Evolutionary conservation across 2,113 vertebrate species (phyloP).

Genomic region (Perca fluviatilis): DNA sequence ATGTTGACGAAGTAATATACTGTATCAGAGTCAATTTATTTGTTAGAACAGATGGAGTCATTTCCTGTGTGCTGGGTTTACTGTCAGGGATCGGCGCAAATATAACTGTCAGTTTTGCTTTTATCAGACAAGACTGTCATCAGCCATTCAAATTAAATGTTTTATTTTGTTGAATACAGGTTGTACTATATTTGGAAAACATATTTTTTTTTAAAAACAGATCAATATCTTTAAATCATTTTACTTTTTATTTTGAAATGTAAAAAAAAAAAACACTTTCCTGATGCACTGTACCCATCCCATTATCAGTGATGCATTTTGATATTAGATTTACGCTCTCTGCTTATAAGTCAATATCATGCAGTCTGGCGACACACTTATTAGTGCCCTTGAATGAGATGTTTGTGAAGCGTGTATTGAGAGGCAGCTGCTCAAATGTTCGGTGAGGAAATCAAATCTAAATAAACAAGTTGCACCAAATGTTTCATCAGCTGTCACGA

Average conservation of each 20-base stretch:
- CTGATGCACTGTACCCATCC: neutral
- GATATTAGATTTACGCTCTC: conserved; percentile 12
- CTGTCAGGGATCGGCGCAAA: too few relatives aligned
- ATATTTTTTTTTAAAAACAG: neutral
- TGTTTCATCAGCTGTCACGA: conserved; percentile 75
- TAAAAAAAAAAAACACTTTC: neutral
- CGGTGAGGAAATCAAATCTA: conserved; percentile 63
- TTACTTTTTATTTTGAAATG: neutral
- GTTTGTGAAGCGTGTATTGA: conserved; percentile 58
- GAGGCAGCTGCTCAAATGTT: conserved; percentile 71
- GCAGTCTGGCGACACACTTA: conserved; percentile 45
- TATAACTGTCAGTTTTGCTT: neutral
- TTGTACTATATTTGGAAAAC: neutral
- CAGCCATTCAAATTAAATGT: neutral
- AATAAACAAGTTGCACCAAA: conserved; percentile 79
- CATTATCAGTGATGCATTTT: neutral
- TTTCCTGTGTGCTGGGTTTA: conserved; percentile 19
- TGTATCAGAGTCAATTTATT: conserved; percentile 50
- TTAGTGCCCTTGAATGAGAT: conserved; percentile 60
- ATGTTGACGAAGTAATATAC: conserved; percentile 67
- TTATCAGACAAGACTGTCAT: neutral
- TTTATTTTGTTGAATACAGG: neutral
- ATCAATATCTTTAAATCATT: neutral
- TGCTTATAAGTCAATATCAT: conserved; percentile 14
- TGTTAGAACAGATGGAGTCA: conserved; percentile 52